Conservation (phyloP, 2,888 invertebrate species). For the Quadriops clusia region DNA sequence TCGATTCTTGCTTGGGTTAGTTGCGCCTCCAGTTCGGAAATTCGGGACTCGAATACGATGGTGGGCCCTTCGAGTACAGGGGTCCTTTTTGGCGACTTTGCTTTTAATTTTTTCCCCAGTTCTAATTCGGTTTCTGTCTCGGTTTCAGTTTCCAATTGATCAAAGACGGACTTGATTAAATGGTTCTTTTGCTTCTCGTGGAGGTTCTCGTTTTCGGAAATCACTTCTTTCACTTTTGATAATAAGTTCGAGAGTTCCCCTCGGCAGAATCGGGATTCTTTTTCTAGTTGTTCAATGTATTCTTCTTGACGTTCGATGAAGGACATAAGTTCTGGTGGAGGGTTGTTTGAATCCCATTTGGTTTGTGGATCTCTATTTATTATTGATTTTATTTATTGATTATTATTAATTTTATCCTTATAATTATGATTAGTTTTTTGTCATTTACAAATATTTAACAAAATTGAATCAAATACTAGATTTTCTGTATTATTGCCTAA, state of each 20-base stretch:
- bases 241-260: slow-evolving; percentile 65
- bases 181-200: slow-evolving; percentile 67
- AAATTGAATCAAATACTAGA: too few species aligned
- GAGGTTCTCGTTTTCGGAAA: slow-evolving; percentile 70
- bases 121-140: slow-evolving; percentile 31
- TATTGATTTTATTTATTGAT: not conserved
- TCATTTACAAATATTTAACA: too few species aligned
- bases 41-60: slow-evolving; percentile 73
- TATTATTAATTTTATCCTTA: too few species aligned
- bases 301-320: slow-evolving; percentile 80
- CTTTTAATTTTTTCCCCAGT: slow-evolving; percentile 13
- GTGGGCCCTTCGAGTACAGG: slow-evolving; percentile 57
- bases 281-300: slow-evolving; percentile 75
- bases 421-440: too few species aligned
- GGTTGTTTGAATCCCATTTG: slow-evolving; percentile 11
- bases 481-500: too few species aligned
- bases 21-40: slow-evolving; percentile 75
- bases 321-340: slow-evolving; percentile 60
- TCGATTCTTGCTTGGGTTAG: slow-evolving; percentile 67
- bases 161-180: slow-evolving; percentile 49
- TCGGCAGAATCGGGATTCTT: slow-evolving; percentile 73
- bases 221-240: slow-evolving; percentile 74
- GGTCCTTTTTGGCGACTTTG: slow-evolving; percentile 7
- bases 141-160: slow-evolving; percentile 46
- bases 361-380: slow-evolving; percentile 3